A percentile compares a stretch with the other conserved stretches of the same genome.
Evolutionary conservation across 2,888 invertebrate genomes (phyloP).

Genomic region (Drosophila kuntzei): DNA sequence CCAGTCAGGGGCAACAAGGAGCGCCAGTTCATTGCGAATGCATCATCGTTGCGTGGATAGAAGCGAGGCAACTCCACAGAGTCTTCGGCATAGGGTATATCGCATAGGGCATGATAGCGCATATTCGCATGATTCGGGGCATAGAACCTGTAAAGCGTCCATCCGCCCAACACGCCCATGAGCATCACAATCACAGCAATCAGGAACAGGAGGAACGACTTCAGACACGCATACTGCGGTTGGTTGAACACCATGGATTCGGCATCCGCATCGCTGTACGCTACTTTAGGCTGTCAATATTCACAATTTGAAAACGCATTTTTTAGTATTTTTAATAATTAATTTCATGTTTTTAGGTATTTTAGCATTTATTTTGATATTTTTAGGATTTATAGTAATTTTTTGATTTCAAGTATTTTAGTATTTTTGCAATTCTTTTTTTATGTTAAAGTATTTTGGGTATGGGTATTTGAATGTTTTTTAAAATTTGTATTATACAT

Average conservation of each 20-base stretch:
- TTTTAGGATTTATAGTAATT: neutral
- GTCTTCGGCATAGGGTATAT: slow-evolving; percentile 83
- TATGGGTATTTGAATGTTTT: too few relatives aligned
- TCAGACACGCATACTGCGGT: slow-evolving; percentile 87
- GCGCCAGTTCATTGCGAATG: slow-evolving; percentile 79
- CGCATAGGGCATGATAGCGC: slow-evolving; percentile 84
- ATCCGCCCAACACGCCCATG: slow-evolving; percentile 90
- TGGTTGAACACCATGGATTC: slow-evolving; percentile 84
- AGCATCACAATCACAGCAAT: slow-evolving; percentile 90
- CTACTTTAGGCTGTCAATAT: slow-evolving; percentile 61
- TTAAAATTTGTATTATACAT: too few relatives aligned
- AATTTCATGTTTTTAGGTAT: too few relatives aligned
- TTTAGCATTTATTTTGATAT: neutral
- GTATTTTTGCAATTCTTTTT: too few relatives aligned
- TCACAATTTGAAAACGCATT: neutral
- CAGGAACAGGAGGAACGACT: slow-evolving; percentile 89
- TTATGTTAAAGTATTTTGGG: too few relatives aligned
- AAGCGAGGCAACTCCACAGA: slow-evolving; percentile 78
- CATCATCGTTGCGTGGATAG: slow-evolving; percentile 79
- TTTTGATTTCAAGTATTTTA: too few relatives aligned
- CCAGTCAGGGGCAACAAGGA: slow-evolving; percentile 65
- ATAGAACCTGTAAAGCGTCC: slow-evolving; percentile 91
- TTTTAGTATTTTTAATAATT: too few relatives aligned
- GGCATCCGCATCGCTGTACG: slow-evolving; percentile 83
- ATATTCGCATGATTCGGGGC: slow-evolving; percentile 87